Conservation (phyloP, 2,797 vertebrate genomes). For the Menidia menidia region DNA sequence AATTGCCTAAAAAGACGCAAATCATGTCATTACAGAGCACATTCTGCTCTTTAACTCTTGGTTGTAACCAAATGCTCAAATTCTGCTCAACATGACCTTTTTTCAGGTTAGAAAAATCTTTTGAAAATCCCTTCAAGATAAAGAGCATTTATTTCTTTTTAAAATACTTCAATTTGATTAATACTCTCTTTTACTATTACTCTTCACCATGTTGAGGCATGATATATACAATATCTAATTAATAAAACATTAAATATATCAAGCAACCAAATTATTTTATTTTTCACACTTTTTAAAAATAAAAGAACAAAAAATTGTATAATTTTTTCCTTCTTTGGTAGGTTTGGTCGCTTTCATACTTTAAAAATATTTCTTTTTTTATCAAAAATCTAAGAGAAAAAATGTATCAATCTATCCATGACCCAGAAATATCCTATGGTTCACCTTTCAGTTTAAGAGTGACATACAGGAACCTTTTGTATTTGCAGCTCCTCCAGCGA, state of each 20-base stretch:
- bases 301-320: too few species aligned
- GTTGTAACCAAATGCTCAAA: background rate
- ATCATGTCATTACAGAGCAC: constrained; percentile 31
- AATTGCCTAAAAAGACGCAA: constrained; percentile 1
- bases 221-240: background rate
- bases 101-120: background rate
- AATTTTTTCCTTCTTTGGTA: too few species aligned
- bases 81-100: background rate
- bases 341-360: too few species aligned
- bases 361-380: too few species aligned
- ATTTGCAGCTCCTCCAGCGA: background rate
- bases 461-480: background rate
- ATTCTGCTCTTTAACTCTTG: background rate
- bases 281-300: too few species aligned
- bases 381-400: too few species aligned
- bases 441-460: too few species aligned
- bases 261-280: background rate
- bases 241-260: background rate
- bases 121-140: background rate
- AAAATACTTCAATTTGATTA: background rate
- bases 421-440: too few species aligned
- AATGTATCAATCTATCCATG: too few species aligned
- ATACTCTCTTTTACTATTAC: background rate
- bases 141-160: background rate
- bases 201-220: background rate